These are phyloP conservation scores for Cenopis cana DNA, from an alignment of 2,888 invertebrate species.

Conservation along the genomic window DNA sequence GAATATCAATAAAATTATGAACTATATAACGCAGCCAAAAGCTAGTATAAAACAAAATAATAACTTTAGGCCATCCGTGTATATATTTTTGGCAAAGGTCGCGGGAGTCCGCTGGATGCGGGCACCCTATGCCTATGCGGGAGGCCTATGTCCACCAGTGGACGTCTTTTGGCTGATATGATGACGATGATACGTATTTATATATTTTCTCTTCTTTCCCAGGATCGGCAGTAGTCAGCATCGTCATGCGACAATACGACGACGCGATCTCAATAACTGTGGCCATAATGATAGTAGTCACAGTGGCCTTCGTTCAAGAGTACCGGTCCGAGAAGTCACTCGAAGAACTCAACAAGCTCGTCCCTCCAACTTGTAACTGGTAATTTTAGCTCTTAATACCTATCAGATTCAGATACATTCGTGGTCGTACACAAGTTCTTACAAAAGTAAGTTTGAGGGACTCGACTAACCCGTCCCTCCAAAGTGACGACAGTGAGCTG, in stretches of 20 bases:
- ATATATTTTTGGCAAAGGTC: no score
- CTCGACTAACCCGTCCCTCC: slow-evolving; percentile 99
- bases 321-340: slow-evolving; percentile 99
- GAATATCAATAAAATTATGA: no score
- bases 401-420: slow-evolving; percentile 71
- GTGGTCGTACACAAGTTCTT: slow-evolving; percentile 99
- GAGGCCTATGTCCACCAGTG: no score
- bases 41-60: no score
- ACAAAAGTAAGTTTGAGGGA: slow-evolving; percentile 97
- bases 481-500: slow-evolving; percentile 87
- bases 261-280: slow-evolving; percentile 99
- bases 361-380: slow-evolving; percentile 98
- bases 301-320: slow-evolving; percentile 99
- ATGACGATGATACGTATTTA: background rate
- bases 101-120: no score
- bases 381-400: slow-evolving; percentile 65
- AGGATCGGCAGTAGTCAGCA: slow-evolving; percentile 96
- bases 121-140: no score
- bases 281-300: slow-evolving; percentile 97
- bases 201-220: slow-evolving; percentile 44
- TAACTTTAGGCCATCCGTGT: background rate
- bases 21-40: no score
- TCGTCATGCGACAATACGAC: slow-evolving; percentile 98
- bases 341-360: slow-evolving; percentile 97
- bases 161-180: no score